A percentile compares a stretch with the other conserved stretches of the same genome.
These are phyloP conservation scores for Aspidiotus rigidus DNA, from an alignment of 2,888 invertebrate species.

Conservation along the genomic window DNA sequence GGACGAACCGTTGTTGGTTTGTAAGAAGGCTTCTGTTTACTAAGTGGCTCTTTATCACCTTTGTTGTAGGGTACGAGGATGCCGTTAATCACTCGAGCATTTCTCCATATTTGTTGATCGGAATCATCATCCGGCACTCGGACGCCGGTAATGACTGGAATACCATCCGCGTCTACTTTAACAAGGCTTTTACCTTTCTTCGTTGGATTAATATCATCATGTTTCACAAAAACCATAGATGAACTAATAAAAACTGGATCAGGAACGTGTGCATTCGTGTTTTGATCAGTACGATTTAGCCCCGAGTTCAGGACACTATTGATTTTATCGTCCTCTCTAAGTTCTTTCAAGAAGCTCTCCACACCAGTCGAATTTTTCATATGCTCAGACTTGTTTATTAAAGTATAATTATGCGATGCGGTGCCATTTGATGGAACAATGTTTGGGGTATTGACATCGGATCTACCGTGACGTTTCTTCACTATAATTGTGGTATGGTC, in stretches of 20 bases:
- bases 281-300: conserved; percentile 21
- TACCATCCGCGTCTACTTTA: conserved; percentile 59
- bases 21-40: conserved; percentile 20
- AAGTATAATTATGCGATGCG: conserved; percentile 10
- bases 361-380: not conserved
- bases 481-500: conserved; percentile 67
- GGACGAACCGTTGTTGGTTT: conserved; percentile 21
- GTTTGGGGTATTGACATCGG: conserved; percentile 3
- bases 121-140: conserved; percentile 75
- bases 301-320: not conserved
- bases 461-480: conserved; percentile 50
- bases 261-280: conserved; percentile 46
- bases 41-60: conserved; percentile 30
- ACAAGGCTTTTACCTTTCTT: conserved; percentile 58
- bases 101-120: conserved; percentile 75
- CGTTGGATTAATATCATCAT: conserved; percentile 45
- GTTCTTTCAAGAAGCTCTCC: conserved; percentile 9
- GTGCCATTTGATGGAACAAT: not conserved
- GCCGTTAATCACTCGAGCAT: conserved; percentile 78
- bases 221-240: conserved; percentile 52
- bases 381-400: conserved; percentile 15
- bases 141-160: conserved; percentile 71
- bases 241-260: conserved; percentile 61
- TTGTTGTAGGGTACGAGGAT: conserved; percentile 58
- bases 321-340: conserved; percentile 8